Evolutionary conservation across 37 sponge, comb jelly and placozoan genomes (phyloP).

Genomic region (Ephydatia muelleri): DNA sequence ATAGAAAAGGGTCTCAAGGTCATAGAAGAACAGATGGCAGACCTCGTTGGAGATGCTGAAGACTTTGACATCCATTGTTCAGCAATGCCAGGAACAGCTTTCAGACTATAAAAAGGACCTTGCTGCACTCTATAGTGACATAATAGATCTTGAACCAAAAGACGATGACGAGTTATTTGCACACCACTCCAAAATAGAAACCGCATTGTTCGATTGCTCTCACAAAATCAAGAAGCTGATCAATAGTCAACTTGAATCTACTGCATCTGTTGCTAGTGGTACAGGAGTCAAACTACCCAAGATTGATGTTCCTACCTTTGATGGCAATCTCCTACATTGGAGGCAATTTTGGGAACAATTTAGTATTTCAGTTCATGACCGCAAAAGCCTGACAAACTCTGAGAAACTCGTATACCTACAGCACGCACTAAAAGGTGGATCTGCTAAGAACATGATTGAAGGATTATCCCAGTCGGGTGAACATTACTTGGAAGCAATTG

Average conservation of each 20-base stretch:
- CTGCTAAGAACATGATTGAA: slow-evolving; percentile 38
- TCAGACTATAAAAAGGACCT: slow-evolving; percentile 50
- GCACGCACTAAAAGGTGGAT: slow-evolving; percentile 32
- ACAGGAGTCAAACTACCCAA: slow-evolving; percentile 41
- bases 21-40: background rate
- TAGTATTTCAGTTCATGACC: slow-evolving; percentile 39
- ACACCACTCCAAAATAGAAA: slow-evolving; percentile 13
- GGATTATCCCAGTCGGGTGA: slow-evolving; percentile 40
- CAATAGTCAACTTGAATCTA: background rate
- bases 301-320: slow-evolving; percentile 36
- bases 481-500: slow-evolving; percentile 33
- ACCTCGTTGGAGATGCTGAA: background rate
- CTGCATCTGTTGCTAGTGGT: background rate
- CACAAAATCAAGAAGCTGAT: background rate
- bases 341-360: slow-evolving; percentile 50
- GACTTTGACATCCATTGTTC: slow-evolving; percentile 17
- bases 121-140: slow-evolving; percentile 24
- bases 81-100: slow-evolving; percentile 26
- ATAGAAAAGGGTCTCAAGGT: background rate
- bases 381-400: slow-evolving; percentile 21
- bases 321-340: slow-evolving; percentile 43
- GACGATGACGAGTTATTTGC: slow-evolving; percentile 5
- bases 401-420: slow-evolving; percentile 38
- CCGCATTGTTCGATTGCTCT: slow-evolving; percentile 18
- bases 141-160: background rate